A percentile compares a stretch with the other conserved stretches of the same genome.
phyloP scores from a whole-genome alignment of 2,797 vertebrate species.

The Eospalax fontanierii region DNA sequence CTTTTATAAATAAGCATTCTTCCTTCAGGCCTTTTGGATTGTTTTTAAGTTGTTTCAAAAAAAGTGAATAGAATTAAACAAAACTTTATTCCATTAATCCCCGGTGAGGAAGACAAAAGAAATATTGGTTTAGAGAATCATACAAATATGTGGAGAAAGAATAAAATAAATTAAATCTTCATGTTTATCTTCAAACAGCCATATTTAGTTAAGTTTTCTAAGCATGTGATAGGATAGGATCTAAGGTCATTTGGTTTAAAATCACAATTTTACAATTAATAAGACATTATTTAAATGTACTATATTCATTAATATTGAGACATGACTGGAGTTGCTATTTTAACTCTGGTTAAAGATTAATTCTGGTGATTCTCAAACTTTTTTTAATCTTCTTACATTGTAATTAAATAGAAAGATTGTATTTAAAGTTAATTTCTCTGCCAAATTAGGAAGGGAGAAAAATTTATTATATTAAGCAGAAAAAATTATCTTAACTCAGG shows the following conservation, averaged over 20 bases:
- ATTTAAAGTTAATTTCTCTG: constrained; percentile 69
- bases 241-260: constrained; percentile 66
- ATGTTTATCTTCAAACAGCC: constrained; percentile 23
- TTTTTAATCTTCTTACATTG: constrained; percentile 64
- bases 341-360: constrained; percentile 75
- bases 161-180: constrained; percentile 31
- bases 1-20: not conserved
- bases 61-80: constrained; percentile 1
- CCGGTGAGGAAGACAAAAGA: not conserved
- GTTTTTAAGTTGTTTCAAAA: constrained; percentile 18
- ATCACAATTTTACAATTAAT: constrained; percentile 40
- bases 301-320: constrained; percentile 51
- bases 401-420: constrained; percentile 67
- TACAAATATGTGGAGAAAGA: not conserved
- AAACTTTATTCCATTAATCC: not conserved
- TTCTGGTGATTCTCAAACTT: constrained; percentile 51
- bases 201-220: constrained; percentile 33
- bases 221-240: not conserved
- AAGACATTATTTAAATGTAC: constrained; percentile 59
- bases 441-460: constrained; percentile 62
- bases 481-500: constrained; percentile 2
- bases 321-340: constrained; percentile 41
- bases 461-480: constrained; percentile 50
- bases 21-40: not conserved
- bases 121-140: not conserved